phyloP scores from a whole-genome alignment of 1,140 invertebrate species.

The Procambarus virginalis region DNA sequence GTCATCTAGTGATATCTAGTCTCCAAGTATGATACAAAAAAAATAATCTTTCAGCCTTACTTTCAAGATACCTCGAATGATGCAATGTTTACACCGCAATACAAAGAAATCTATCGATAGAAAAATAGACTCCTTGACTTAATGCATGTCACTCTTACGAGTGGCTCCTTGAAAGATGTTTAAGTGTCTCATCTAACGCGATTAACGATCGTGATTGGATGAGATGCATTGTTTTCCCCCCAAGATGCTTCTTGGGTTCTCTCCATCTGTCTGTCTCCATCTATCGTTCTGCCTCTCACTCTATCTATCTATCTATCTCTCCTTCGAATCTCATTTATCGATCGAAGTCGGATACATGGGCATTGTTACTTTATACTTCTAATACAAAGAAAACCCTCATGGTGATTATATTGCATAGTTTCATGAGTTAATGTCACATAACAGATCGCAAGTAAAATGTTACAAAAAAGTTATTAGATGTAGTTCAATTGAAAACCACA shows the following conservation, averaged over 20 bases:
- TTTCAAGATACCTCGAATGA: too few relatives aligned
- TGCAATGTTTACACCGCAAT: too few relatives aligned
- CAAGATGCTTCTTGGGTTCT: too few relatives aligned
- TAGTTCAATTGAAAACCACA: conserved; percentile 4
- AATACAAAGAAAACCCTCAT: conserved; percentile 50
- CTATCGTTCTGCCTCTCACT: too few relatives aligned
- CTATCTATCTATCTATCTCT: not conserved
- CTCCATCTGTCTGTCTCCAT: not conserved
- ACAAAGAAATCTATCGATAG: too few relatives aligned
- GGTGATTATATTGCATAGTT: conserved; percentile 44
- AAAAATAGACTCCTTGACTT: too few relatives aligned
- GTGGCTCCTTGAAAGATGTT: too few relatives aligned
- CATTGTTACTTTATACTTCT: conserved; percentile 19
- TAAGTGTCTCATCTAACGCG: too few relatives aligned
- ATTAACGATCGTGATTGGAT: too few relatives aligned
- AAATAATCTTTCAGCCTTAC: too few relatives aligned
- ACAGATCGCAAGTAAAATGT: conserved; percentile 30
- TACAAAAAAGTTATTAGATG: conserved; percentile 19
- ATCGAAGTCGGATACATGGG: conserved; percentile 7
- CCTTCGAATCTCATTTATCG: not conserved
- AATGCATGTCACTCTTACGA: too few relatives aligned
- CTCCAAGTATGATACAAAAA: not conserved
- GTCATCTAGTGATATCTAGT: conserved; percentile 22
- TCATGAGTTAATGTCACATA: conserved; percentile 53
- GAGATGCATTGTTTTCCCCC: too few relatives aligned